These are phyloP conservation scores for Zaprionus obscuricornis DNA, from an alignment of 2,888 invertebrate genomes.

Conservation along the genomic window DNA sequence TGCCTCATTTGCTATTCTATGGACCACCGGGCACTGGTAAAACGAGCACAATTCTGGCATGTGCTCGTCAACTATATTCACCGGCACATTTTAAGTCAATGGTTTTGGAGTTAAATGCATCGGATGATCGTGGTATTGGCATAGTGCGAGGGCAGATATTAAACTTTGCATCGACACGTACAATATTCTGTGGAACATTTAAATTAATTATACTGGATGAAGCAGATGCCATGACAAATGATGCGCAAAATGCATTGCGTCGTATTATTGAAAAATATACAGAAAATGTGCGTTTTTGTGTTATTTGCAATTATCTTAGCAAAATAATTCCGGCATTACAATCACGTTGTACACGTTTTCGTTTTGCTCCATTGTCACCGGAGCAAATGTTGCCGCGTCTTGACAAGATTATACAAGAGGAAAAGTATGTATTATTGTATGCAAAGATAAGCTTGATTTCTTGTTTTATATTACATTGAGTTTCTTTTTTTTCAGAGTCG, in stretches of 20 bases:
- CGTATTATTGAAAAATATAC: slow-evolving; percentile 99
- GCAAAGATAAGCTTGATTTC: background rate
- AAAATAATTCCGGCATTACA: slow-evolving; percentile 99
- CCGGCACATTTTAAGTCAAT: slow-evolving; percentile 96
- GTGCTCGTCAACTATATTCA: slow-evolving; percentile 95
- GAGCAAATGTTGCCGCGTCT: slow-evolving; percentile 95
- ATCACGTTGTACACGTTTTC: slow-evolving; percentile 97
- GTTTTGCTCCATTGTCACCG: slow-evolving; percentile 94
- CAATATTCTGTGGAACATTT: slow-evolving; percentile 96
- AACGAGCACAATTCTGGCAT: slow-evolving; percentile 98
- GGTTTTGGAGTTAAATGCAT: slow-evolving; percentile 98
- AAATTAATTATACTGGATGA: slow-evolving; percentile 99
- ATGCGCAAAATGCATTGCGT: slow-evolving; percentile 98
- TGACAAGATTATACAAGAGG: slow-evolving; percentile 91
- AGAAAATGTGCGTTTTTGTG: slow-evolving; percentile 98
- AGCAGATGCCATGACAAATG: slow-evolving; percentile 99
- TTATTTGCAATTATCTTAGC: slow-evolving; percentile 99
- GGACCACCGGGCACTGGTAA: slow-evolving; percentile 99
- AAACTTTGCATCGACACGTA: slow-evolving; percentile 98
- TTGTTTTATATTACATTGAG: no score
- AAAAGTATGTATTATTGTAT: slow-evolving; percentile 86
- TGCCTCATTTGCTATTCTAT: slow-evolving; percentile 98
- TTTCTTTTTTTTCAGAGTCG: slow-evolving; percentile 86
- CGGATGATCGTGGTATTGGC: slow-evolving; percentile 98
- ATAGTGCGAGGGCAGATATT: slow-evolving; percentile 97